phyloP scores from a whole-genome alignment of 2,113 vertebrate genomes.

The Anser cygnoides region DNA sequence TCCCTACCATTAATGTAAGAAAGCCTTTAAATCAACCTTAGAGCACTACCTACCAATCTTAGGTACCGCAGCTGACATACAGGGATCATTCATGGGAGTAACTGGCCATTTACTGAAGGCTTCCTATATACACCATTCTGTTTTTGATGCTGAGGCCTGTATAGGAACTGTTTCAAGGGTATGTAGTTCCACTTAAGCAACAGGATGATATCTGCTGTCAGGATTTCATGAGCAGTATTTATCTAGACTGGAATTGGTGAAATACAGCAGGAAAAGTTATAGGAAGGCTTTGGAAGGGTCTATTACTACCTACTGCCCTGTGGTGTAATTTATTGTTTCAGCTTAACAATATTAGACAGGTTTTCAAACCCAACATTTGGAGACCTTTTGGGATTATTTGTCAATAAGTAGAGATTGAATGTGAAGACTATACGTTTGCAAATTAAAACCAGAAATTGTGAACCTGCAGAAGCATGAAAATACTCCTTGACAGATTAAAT shows the following conservation, averaged over 20 bases:
- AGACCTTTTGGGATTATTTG: background rate
- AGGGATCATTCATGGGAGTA: background rate
- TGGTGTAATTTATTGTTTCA: background rate
- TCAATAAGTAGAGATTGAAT: background rate
- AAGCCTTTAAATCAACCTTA: background rate
- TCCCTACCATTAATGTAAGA: background rate
- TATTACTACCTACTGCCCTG: background rate
- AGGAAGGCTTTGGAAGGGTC: background rate
- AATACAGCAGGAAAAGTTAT: background rate
- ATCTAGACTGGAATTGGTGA: background rate
- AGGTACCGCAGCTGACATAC: background rate
- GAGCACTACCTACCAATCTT: background rate
- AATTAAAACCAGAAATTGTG: background rate
- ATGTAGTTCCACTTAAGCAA: background rate
- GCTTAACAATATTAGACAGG: background rate
- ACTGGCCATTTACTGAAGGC: background rate
- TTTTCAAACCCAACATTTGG: background rate
- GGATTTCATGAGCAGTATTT: background rate
- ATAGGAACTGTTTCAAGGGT: background rate
- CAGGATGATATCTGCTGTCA: background rate
- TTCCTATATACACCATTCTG: background rate
- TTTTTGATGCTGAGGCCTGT: background rate
- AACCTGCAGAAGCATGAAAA: background rate
- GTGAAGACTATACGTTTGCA: background rate
- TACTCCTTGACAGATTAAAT: background rate